Conservation (phyloP, 2,113 vertebrate genomes). For the Poicephalus meyeri region DNA sequence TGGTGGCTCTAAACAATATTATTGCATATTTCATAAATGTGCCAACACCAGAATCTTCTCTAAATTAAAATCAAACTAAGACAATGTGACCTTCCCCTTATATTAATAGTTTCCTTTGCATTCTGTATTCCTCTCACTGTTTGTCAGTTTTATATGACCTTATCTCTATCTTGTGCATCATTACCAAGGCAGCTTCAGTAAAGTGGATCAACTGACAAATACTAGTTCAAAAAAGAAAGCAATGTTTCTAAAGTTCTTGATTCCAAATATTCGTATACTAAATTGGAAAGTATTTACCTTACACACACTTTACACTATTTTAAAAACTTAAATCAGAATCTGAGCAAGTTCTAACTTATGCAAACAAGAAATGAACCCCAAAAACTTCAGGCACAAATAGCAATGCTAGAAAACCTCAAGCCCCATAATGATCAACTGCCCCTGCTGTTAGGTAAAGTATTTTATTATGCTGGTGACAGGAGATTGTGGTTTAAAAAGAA, state of each 20-base stretch:
- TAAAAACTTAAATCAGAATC: background rate
- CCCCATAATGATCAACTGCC: background rate
- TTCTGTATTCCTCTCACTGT: background rate
- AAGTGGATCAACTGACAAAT: background rate
- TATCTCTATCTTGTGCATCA: background rate
- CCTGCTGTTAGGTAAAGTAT: background rate
- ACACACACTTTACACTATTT: background rate
- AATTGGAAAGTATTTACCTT: background rate
- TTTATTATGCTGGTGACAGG: background rate
- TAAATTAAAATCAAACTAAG: background rate
- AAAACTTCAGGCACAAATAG: background rate
- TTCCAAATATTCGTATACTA: background rate
- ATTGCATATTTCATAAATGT: background rate
- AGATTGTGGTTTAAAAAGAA: background rate
- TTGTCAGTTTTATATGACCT: background rate
- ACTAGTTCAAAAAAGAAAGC: background rate
- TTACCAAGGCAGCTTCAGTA: background rate
- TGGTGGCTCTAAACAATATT: background rate
- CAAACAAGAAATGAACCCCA: background rate
- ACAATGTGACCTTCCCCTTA: background rate
- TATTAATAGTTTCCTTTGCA: background rate
- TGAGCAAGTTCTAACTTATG: background rate
- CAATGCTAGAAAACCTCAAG: background rate
- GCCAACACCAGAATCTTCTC: background rate
- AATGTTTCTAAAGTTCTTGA: background rate